Evolutionary conservation across 2,113 vertebrate genomes (phyloP).

Genomic region (Ceuthmochares aereus): DNA sequence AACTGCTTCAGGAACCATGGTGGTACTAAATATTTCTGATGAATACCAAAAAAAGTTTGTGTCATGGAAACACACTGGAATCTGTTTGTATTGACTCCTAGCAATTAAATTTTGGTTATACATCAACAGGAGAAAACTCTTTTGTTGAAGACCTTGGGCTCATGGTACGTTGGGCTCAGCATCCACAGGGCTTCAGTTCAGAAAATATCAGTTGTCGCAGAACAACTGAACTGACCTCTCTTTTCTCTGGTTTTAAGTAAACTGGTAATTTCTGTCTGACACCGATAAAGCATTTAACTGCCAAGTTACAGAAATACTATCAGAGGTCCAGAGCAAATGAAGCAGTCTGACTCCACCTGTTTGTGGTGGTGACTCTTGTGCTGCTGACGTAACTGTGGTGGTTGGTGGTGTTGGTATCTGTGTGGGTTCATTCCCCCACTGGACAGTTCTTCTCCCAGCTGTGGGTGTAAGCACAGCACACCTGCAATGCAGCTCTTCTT

Average conservation of each 20-base stretch:
- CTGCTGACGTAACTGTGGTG: rapidly evolving
- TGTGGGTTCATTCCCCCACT: not conserved
- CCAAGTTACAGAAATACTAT: not conserved
- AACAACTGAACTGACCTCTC: not conserved
- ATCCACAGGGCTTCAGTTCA: not conserved
- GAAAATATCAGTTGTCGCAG: not conserved
- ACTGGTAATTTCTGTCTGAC: not conserved
- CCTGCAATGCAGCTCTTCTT: not conserved
- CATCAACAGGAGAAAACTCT: not conserved
- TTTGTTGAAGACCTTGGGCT: not conserved
- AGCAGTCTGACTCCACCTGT: not conserved
- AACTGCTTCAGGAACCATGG: not conserved
- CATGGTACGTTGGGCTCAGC: not conserved
- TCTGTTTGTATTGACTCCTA: not conserved
- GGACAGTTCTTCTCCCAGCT: not conserved
- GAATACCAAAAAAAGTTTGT: not conserved
- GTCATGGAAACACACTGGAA: not conserved
- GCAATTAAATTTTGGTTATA: not conserved
- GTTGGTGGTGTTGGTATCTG: not conserved
- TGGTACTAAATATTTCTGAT: not conserved
- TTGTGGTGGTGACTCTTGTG: not conserved
- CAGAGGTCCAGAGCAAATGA: not conserved
- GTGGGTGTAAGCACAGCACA: not conserved
- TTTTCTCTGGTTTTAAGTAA: not conserved
- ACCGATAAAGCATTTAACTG: not conserved